Percentiles rank a stretch among this genome's conserved stretches.
Evolutionary conservation across 2,888 invertebrate genomes (phyloP).

Genomic region (Tachina fera): DNA sequence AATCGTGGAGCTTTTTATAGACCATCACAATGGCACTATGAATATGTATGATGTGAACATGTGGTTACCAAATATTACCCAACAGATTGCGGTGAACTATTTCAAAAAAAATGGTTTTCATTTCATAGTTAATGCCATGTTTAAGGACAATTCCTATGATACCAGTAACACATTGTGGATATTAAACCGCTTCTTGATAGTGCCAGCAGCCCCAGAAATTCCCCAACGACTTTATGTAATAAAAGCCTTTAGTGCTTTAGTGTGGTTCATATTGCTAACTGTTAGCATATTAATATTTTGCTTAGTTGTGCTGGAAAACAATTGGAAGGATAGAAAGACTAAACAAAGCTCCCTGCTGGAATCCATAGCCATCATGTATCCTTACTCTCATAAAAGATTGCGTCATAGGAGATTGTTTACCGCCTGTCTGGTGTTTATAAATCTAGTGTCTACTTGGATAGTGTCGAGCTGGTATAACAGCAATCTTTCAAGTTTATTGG

Average conservation of each 20-base stretch:
- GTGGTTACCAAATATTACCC: slow-evolving; percentile 7
- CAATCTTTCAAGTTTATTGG: slow-evolving; percentile 47
- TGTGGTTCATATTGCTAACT: slow-evolving; percentile 10
- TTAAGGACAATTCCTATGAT: not conserved
- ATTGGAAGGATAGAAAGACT: not conserved
- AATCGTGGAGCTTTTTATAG: slow-evolving; percentile 28
- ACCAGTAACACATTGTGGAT: slow-evolving; percentile 25
- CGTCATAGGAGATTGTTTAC: not conserved
- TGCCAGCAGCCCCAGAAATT: slow-evolving; percentile 35
- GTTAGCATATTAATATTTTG: not conserved
- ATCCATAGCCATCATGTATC: slow-evolving; percentile 19
- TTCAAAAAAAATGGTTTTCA: slow-evolving; percentile 4
- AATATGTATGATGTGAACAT: slow-evolving; percentile 28
- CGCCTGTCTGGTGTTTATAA: not conserved
- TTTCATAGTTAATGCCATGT: not conserved
- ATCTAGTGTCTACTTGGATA: slow-evolving; percentile 27
- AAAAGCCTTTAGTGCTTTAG: slow-evolving; percentile 13
- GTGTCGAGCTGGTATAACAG: slow-evolving; percentile 30
- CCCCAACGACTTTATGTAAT: slow-evolving; percentile 12
- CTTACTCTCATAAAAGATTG: not conserved
- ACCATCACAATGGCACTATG: slow-evolving; percentile 37
- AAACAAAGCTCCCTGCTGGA: slow-evolving; percentile 26
- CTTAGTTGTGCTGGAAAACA: not conserved
- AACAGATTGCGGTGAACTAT: not conserved
- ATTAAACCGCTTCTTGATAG: slow-evolving; percentile 18